Conservation (phyloP, 1,140 invertebrate species). For the Elymnias hypermnestra region DNA sequence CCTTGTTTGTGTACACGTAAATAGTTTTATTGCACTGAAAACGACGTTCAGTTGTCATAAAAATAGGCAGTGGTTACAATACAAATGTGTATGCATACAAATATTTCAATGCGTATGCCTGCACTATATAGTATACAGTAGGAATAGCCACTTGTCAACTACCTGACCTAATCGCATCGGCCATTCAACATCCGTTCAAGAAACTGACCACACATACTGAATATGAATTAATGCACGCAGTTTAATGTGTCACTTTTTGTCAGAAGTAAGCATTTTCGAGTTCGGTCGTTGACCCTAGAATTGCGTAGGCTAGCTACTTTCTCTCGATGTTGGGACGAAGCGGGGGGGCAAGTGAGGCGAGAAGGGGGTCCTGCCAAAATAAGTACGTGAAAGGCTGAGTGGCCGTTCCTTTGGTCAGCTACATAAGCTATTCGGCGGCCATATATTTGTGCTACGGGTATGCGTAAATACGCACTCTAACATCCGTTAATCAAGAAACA, state of each 20-base stretch:
- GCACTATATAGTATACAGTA: conserved; percentile 11
- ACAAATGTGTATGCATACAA: no score
- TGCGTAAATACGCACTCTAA: neutral
- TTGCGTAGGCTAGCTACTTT: conserved; percentile 75
- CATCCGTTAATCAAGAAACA: no score
- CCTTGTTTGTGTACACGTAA: no score
- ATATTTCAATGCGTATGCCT: no score
- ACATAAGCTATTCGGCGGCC: conserved; percentile 12
- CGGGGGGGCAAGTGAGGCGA: conserved; percentile 41
- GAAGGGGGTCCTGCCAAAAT: conserved; percentile 71
- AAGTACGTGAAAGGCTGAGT: conserved; percentile 70
- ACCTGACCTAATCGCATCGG: conserved; percentile 54
- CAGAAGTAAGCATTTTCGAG: conserved; percentile 71
- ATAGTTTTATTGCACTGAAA: no score
- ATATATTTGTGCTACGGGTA: conserved; percentile 5
- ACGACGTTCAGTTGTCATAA: no score
- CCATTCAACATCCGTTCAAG: conserved; percentile 58
- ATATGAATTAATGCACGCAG: conserved; percentile 61
- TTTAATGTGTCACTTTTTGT: conserved; percentile 72
- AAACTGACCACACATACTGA: conserved; percentile 68
- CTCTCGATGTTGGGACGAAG: conserved; percentile 58
- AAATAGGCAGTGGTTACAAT: no score
- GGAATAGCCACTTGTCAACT: conserved; percentile 42
- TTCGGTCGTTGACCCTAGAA: conserved; percentile 70
- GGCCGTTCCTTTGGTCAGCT: conserved; percentile 41